Base-by-base conservation (phyloP, 2,797 vertebrate genomes). In the Takifugu ocellatus region DNA sequence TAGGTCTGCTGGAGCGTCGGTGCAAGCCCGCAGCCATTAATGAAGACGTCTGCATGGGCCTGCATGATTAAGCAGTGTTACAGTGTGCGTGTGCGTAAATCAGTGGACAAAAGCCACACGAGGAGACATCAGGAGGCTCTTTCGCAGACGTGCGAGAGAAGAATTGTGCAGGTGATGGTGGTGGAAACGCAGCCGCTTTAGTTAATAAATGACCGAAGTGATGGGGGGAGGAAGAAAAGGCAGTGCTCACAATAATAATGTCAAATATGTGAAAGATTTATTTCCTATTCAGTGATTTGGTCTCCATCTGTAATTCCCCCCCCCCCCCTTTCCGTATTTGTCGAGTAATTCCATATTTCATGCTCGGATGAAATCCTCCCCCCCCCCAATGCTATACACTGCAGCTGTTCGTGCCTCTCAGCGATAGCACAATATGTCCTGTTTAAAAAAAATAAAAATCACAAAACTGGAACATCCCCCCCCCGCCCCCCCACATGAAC, bases 321-420 rank as follows among this genome's bases (percentile, higher is more conserved):
- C n/a, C 44, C n/a, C 72, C 52, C 44, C 44, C n/a, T 21, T 45
- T 17, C 43, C 43, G 14, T 80, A 79, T 83, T 85, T 75, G 75
- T 72, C 61, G 74, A 80, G 77, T 85, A 84, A 84, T 87, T 85
- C 69, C 68, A 82, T 78, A 81, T 89, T 87, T 87, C 78, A 85
- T 85, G 84, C 75, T 74, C 75, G 74, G 57, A 73, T 84, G 79
- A 70, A 70, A 66, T 63, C 73, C 77, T 68, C 63, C 9, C 63
- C 62, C 67, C n/a, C 67, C 59, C n/a, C 43, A 15, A 17, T 75
- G 57, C 72, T 68, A 72, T 72, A 79, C 60, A 84, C 73, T 77
- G 74, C 76, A 77, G 77, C 75, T 66, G 66, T 63, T 69, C 59
- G 54, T 80, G 76, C 72, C 77, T 78, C 67, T 71, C 78, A 77